Percentiles rank a stretch among this genome's conserved stretches.
Evolutionary conservation across 2,888 invertebrate genomes (phyloP).

Genomic region (Euphydryas editha): DNA sequence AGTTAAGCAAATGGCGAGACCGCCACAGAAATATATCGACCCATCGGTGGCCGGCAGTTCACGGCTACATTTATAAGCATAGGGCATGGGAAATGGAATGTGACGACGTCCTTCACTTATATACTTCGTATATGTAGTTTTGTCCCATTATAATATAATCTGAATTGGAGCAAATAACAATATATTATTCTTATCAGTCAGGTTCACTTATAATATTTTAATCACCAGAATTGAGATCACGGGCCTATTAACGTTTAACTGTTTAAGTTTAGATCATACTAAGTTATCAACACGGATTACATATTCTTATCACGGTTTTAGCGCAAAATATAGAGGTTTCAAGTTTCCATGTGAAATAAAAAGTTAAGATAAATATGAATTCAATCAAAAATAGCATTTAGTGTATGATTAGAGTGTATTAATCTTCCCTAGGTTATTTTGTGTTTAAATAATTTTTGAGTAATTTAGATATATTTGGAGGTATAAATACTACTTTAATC

Average conservation of each 20-base stretch:
- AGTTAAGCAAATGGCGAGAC: slow-evolving; percentile 65
- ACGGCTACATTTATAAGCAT: slow-evolving; percentile 50
- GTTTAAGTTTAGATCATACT: slow-evolving; percentile 34
- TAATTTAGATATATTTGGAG: not conserved
- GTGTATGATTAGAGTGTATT: not conserved
- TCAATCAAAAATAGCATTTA: not conserved
- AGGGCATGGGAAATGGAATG: slow-evolving; percentile 61
- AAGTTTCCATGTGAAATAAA: slow-evolving; percentile 3
- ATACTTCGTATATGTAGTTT: slow-evolving; percentile 8
- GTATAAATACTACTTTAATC: not conserved
- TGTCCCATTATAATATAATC: not conserved
- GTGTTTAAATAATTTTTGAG: not conserved
- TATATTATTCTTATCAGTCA: slow-evolving; percentile 37
- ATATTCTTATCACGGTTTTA: slow-evolving; percentile 17
- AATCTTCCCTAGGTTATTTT: not conserved
- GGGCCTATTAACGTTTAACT: slow-evolving; percentile 30
- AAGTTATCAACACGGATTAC: slow-evolving; percentile 27
- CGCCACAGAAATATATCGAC: slow-evolving; percentile 81
- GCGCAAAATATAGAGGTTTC: slow-evolving; percentile 4
- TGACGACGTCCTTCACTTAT: slow-evolving; percentile 52
- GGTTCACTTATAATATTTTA: slow-evolving; percentile 24
- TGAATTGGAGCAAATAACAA: slow-evolving; percentile 46
- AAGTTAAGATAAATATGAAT: slow-evolving; percentile 14
- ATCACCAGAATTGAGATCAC: slow-evolving; percentile 32
- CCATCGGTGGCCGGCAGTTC: slow-evolving; percentile 48